Evolutionary conservation across 1,140 invertebrate genomes (phyloP).

Genomic region (Cylas formicarius): DNA sequence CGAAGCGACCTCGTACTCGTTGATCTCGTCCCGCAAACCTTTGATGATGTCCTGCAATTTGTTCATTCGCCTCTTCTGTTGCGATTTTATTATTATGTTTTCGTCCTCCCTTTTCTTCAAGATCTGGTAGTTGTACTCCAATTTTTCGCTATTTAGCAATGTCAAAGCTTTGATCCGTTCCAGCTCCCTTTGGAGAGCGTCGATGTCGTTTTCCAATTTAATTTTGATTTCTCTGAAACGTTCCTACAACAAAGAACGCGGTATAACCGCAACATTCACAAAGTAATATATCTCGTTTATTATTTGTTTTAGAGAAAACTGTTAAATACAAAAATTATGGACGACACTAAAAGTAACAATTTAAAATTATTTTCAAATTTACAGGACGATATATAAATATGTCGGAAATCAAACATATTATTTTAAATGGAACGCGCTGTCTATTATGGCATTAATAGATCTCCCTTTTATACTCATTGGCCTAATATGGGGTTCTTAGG

Average conservation of each 20-base stretch:
- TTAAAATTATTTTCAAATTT: too few species aligned
- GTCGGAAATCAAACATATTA: too few species aligned
- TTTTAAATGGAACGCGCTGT: too few species aligned
- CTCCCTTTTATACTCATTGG: too few species aligned
- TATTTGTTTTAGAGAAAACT: too few species aligned
- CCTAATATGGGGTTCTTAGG: too few species aligned
- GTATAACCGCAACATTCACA: not conserved
- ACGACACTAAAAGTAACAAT: too few species aligned
- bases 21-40: conserved; percentile 54
- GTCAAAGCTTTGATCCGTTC: conserved; percentile 65
- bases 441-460: too few species aligned
- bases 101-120: conserved; percentile 79
- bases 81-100: conserved; percentile 71
- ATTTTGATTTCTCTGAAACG: conserved; percentile 62
- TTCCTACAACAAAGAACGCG: conserved; percentile 38
- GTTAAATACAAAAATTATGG: too few species aligned
- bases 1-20: conserved; percentile 51
- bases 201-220: conserved; percentile 56
- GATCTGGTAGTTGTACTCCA: conserved; percentile 81
- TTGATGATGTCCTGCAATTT: conserved; percentile 68
- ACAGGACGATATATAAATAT: too few species aligned
- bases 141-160: conserved; percentile 73
- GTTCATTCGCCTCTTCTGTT: conserved; percentile 75
- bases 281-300: too few species aligned
- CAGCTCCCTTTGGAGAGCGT: conserved; percentile 68